These are phyloP conservation scores for Trididemnum clinides DNA, from an alignment of 23 tunicate species.

Conservation along the genomic window DNA sequence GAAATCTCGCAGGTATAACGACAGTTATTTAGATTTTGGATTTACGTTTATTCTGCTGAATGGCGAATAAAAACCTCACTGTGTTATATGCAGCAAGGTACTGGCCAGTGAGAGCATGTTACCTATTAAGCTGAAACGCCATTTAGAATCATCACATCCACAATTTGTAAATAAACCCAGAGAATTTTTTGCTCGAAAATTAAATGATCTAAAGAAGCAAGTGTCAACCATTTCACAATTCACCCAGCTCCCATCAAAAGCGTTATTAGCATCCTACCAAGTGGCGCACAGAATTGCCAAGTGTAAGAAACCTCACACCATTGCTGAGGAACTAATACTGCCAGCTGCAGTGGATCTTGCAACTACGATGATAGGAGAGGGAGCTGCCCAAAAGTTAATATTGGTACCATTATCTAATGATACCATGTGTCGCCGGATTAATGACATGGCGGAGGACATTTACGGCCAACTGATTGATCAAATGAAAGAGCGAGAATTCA, in stretches of 20 bases:
- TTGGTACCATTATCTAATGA: slow-evolving; percentile 38
- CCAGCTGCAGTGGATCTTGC: slow-evolving; percentile 51
- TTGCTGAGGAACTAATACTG: slow-evolving; percentile 56
- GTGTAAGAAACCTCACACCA: slow-evolving; percentile 54
- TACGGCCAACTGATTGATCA: slow-evolving; percentile 38
- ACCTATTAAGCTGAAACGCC: too few relatives aligned
- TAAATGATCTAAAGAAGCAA: slow-evolving; percentile 39
- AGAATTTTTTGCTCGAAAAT: slow-evolving; percentile 43
- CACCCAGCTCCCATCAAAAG: slow-evolving; percentile 44
- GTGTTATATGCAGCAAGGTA: too few relatives aligned
- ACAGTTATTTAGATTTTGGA: slow-evolving; percentile 51
- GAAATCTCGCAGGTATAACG: slow-evolving; percentile 34
- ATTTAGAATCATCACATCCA: slow-evolving; percentile 38
- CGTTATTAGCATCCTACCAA: slow-evolving; percentile 51
- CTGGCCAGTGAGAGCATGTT: too few relatives aligned
- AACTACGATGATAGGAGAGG: slow-evolving; percentile 50
- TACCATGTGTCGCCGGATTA: slow-evolving; percentile 47
- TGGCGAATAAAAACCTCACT: too few relatives aligned
- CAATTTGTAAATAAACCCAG: slow-evolving; percentile 47
- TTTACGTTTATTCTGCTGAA: slow-evolving; percentile 40
- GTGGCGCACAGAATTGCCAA: slow-evolving; percentile 55
- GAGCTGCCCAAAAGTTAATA: slow-evolving; percentile 42
- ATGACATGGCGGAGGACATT: slow-evolving; percentile 42
- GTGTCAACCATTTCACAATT: slow-evolving; percentile 40
- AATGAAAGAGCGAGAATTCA: slow-evolving; percentile 35